phyloP scores from a whole-genome alignment of 1,140 invertebrate species.

The Drosophila littoralis region DNA sequence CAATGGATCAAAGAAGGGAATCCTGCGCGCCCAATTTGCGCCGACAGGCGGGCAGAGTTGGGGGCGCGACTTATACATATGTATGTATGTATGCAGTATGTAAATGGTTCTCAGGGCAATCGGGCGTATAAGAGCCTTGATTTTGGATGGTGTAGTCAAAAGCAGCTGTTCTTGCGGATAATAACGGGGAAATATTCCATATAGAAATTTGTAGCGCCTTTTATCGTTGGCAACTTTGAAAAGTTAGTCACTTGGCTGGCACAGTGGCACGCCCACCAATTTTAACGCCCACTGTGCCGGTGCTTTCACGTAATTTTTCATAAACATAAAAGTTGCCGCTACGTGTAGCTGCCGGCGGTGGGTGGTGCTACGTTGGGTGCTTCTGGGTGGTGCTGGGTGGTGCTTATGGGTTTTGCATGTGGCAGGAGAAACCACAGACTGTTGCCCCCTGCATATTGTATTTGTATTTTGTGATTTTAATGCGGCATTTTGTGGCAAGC shows the following conservation, averaged over 20 bases:
- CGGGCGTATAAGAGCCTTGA: slow-evolving; percentile 18
- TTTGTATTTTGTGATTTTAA: slow-evolving; percentile 80
- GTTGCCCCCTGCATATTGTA: slow-evolving; percentile 68
- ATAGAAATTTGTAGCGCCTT: slow-evolving; percentile 58
- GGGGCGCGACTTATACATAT: no score
- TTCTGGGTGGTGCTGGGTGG: slow-evolving; percentile 1
- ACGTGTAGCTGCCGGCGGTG: slow-evolving; percentile 19
- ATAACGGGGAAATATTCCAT: slow-evolving; percentile 52
- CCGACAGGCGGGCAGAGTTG: no score
- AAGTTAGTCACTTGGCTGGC: slow-evolving; percentile 65
- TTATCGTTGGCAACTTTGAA: slow-evolving; percentile 67
- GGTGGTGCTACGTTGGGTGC: not conserved
- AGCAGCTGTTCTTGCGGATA: slow-evolving; percentile 25
- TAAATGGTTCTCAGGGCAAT: slow-evolving; percentile 25
- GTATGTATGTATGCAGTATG: not conserved
- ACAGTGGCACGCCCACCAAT: slow-evolving; percentile 8
- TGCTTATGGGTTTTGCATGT: slow-evolving; percentile 32
- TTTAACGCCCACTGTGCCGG: slow-evolving; percentile 8
- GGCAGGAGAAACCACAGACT: slow-evolving; percentile 40
- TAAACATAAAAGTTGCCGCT: slow-evolving; percentile 73
- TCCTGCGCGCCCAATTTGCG: slow-evolving; percentile 17
- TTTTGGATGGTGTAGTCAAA: slow-evolving; percentile 8
- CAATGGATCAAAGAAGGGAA: slow-evolving; percentile 36
- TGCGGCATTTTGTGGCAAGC: slow-evolving; percentile 75
- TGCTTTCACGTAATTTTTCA: slow-evolving; percentile 72